Evolutionary conservation across 2,113 vertebrate species (phyloP), one percentile per base, ranked within the genome.

Genomic region (Gasterosteus aculeatus): DNA sequence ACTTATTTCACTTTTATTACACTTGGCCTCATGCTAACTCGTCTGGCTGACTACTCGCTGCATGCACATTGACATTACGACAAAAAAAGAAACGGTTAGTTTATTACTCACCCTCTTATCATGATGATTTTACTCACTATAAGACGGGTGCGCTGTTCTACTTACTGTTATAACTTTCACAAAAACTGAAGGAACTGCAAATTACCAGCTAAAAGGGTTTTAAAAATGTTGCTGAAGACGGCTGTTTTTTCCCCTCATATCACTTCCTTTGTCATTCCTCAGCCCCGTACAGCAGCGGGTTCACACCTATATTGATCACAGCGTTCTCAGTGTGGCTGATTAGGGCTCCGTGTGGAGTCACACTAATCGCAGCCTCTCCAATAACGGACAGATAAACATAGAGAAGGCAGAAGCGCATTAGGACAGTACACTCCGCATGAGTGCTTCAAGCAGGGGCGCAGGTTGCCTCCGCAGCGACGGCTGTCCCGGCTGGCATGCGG

Each of bases 401-500:
- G 64, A 2, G 9, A 33, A 33, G 83, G 72, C 84, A 73, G 75
- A 19, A 46, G 67, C 51, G 41, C 81, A 78, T 84, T 82, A 76
- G 78, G 63, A 74, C 67, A 39, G 63, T 69, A 54, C 16, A 75
- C 73, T 71, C 81, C 75, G 73, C 19, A 39, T 78, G 84, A 82
- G 69, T 3, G 2, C 69, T 73, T 78, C 16, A 4, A 46, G 57
- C 67, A 77, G 76, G 78, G 73, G 42, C 2, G n/a, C 38, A 26
- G 84, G 84, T 88, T 82, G 85, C 86, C 49, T 78, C 38, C 57
- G 51, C 26, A 10, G 67, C n/a, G 53, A 35, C 47, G 44, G 60
- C 72, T 7, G 60, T 49, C 16, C 69, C 38, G 77, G 54, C 49
- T 58, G 83, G 86, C 83, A 89, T 81, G 78, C 22, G 10, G 85